phyloP scores from a whole-genome alignment of 2,113 vertebrate genomes.

The Lasiurus borealis region DNA sequence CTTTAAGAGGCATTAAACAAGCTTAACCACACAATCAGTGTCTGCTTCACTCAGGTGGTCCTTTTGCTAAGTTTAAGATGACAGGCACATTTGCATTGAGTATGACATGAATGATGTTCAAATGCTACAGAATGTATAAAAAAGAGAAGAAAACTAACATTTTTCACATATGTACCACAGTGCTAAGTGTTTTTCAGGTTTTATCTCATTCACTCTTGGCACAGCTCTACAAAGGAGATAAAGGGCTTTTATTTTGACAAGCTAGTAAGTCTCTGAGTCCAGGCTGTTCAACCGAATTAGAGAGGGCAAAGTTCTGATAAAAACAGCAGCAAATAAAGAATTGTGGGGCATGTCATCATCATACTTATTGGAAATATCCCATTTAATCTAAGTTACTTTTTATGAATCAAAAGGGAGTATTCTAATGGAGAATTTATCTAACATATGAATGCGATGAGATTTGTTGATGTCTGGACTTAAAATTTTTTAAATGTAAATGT shows the following conservation, averaged over 20 bases:
- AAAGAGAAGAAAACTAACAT: neutral
- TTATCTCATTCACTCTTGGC: conserved; percentile 31
- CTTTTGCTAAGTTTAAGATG: neutral
- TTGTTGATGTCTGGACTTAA: conserved; percentile 39
- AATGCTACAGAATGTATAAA: neutral
- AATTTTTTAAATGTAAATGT: conserved; percentile 1
- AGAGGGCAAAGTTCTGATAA: neutral
- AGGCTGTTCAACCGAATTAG: neutral
- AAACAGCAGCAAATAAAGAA: neutral
- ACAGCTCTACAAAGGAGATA: neutral
- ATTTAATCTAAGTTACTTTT: conserved; percentile 9
- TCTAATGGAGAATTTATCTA: neutral
- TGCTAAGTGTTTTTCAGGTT: conserved; percentile 5
- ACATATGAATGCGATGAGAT: conserved; percentile 10
- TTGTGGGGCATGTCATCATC: neutral
- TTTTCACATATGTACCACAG: neutral
- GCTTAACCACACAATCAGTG: neutral
- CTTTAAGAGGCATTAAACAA: conserved; percentile 26
- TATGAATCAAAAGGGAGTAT: conserved; percentile 34
- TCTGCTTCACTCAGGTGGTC: neutral
- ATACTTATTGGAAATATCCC: neutral
- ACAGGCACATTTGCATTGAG: neutral
- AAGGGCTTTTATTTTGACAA: neutral
- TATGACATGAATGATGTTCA: conserved; percentile 6
- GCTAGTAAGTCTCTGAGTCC: neutral